Base-by-base conservation (phyloP, 1,140 invertebrate genomes). In the Procambarus clarkii region DNA sequence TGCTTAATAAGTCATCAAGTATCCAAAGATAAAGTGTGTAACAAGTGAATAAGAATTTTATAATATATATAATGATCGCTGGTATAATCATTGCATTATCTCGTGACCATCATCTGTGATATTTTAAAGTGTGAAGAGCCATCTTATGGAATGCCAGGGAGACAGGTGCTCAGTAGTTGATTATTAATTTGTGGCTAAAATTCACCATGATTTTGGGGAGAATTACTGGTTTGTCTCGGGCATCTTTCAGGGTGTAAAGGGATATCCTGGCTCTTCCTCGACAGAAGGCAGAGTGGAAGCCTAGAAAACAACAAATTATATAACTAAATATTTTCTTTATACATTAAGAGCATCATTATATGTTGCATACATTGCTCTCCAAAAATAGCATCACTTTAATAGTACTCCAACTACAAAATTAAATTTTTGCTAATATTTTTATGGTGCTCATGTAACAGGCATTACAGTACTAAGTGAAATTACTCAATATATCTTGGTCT, bases 101-200 rank as follows among this genome's bases (percentile, higher is more conserved):
- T 91, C 76, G 82, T 91, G 88, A 85, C 81, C 88, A 91, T 91
- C 88, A 91, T 91, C 88, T 91, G 88, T 91, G 88, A 91, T 91
- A 91, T 91, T 90, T 90, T 91, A 85, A 91, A 85, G 88, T 91
- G 88, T 91, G 88, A 91, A 91, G 88, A 91, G 88, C 88, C 88
- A 91, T 91, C 88, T 91, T 85, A 84, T 84, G 88, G 88, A 91
- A 91, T 91, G 82, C 88, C 88, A 91, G 88, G 88, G 88, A 85
- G 83, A 91, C 88, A 91, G 88, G 88, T 91, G 88, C 88, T 91
- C 88, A 85, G 74, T 91, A 91, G 81, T 91, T 91, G 79, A 82
- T 88, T 77, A 85, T 91, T 90, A 78, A 91, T 91, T 78, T 85
- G 71, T 78, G 88, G 88, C 81, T 84, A 85, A 91, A 90, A 79